phyloP scores from a whole-genome alignment of 2,888 invertebrate species.

The Odontothrips loti region DNA sequence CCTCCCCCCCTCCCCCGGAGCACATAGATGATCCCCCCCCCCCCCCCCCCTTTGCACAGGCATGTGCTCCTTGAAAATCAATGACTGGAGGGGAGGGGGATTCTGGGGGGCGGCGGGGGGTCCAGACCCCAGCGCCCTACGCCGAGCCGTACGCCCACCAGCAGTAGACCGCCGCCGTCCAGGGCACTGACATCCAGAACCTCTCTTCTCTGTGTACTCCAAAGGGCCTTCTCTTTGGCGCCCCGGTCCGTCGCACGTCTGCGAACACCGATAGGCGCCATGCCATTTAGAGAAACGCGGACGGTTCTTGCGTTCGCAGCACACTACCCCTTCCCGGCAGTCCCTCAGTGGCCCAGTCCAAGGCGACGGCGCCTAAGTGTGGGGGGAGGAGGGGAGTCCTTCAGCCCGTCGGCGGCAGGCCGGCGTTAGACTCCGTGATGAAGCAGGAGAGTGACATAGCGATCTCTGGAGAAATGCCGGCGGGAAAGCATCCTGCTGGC shows the following conservation, averaged over 20 bases:
- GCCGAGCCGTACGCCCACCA: neutral
- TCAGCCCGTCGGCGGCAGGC: neutral
- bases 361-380: too few relatives aligned
- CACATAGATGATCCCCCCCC: neutral
- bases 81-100: neutral
- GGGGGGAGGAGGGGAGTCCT: neutral
- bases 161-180: too few relatives aligned
- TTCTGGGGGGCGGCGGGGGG: neutral
- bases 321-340: too few relatives aligned
- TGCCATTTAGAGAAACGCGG: neutral
- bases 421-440: neutral
- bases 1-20: neutral
- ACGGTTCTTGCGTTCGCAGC: too few relatives aligned
- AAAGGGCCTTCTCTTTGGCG: too few relatives aligned
- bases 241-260: neutral
- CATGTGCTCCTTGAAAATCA: constrained; percentile 20
- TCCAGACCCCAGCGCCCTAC: neutral
- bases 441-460: constrained; percentile 1
- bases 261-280: neutral
- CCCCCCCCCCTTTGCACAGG: neutral
- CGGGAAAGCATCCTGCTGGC: neutral
- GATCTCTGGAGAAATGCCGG: constrained; percentile 8
- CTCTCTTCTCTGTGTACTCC: too few relatives aligned
- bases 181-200: neutral
- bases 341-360: too few relatives aligned